Evolutionary conservation across 2,888 invertebrate species (phyloP), one percentile per base, ranked within the genome.

Genomic region (Trichacis sp.): DNA sequence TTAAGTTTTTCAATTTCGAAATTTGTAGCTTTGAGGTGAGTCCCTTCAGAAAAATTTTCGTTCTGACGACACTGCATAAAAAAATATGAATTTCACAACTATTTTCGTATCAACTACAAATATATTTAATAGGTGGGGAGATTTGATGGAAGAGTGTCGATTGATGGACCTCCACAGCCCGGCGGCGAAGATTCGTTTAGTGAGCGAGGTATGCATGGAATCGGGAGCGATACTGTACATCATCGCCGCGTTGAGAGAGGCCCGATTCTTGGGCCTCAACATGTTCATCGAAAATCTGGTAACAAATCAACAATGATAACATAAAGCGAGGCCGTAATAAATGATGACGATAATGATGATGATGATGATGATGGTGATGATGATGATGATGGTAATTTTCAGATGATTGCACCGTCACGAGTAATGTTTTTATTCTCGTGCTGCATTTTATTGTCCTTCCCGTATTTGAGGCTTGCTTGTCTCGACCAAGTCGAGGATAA

Each of bases 201-300:
- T 88, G 12, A 90, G 94, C 5, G 98, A 98, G 85, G 81, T 93
- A 2, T 81, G 92, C 0, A 89, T 96, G 74, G 90, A 95, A 80
- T 77, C 94, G 4, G 96, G 96, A 1, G 93, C 97, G 0, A 87
- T 95, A 49, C 86, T 93, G 0, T 97, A 97, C 81, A 89, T 98
- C 24, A 87, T 92, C 1, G 91, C 95, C 0, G 96, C 97, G 0
- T 83, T 94, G 49, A 87, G 95, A 6, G 97, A 97, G 85, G 94
- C 95, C 0, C 89, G 92, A 70, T 97, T 98, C 84, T 88, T 98
- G 20, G 97, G 98, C 1, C 89, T 93, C 64, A 91, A 93, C 77
- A 96, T 97, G 93, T 98, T 98, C 83, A 90, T 97, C 68, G 96
- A 96, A 82, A 97, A 97, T 85, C 86, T 98, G 85, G 97, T 97